Conservation (phyloP, 1,140 invertebrate species). For the Stegodyphus mimosarum region DNA sequence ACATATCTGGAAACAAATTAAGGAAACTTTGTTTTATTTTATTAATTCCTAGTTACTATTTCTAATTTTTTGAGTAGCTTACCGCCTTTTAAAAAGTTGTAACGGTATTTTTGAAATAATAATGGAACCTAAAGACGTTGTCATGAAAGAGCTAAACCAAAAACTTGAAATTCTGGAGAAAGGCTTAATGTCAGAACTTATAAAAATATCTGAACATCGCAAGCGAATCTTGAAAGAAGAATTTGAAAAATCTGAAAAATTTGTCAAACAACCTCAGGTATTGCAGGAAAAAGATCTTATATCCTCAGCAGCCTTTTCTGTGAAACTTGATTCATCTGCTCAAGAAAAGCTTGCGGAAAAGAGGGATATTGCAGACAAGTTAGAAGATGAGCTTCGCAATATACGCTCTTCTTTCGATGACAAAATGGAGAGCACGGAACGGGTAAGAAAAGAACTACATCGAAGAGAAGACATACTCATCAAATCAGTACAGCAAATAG, state of each 20-base stretch:
- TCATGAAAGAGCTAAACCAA: background rate
- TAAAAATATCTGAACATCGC: background rate
- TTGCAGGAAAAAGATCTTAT: background rate
- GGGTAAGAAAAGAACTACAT: background rate
- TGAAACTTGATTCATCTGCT: background rate
- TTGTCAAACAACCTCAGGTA: background rate
- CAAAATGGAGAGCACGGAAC: background rate
- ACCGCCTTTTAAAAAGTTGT: no score
- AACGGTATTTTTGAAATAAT: no score
- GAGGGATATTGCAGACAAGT: background rate
- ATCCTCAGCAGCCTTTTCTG: background rate
- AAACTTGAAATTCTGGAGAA: background rate
- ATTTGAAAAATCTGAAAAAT: background rate
- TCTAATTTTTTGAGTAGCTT: no score
- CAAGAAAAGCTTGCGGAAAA: background rate
- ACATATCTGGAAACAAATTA: no score
- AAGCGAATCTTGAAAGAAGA: background rate
- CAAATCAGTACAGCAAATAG: background rate
- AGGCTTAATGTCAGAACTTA: background rate
- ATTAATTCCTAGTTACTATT: no score
- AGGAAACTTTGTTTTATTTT: no score
- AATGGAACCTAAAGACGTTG: background rate
- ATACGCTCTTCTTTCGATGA: background rate
- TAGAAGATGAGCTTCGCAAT: background rate
- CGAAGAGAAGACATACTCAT: background rate